Evolutionary conservation across 2,888 invertebrate genomes (phyloP), one percentile per base, ranked within the genome.

Genomic region (Tuberolachnus salignus): DNA sequence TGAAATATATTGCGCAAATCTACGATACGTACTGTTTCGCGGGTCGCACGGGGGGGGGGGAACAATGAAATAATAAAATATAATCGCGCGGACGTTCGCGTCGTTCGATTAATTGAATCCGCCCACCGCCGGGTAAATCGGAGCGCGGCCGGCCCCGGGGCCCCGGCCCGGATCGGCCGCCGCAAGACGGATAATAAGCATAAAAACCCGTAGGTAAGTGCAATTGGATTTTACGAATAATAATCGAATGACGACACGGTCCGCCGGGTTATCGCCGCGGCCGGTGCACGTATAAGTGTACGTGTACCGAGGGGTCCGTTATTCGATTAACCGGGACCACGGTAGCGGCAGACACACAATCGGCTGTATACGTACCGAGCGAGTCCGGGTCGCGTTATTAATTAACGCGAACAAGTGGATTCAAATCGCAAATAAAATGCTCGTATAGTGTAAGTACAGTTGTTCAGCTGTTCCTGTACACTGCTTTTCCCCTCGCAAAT

Each of bases 181-280:
- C n/a, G n/a, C n/a, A n/a, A n/a, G n/a, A n/a, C 34, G 34, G 34
- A 4, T 3, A 4, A 34, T 34, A 34, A 6, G 34, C 6, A 34
- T 34, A n/a, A n/a, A n/a, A n/a, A n/a, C n/a, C n/a, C n/a, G 34
- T 34, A 6, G 3, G 6, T 53, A 3, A 51, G 53, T 16, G 53
- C 69, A 55, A 55, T 53, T 42, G 21, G 19, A 69, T 69, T 69
- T 34, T 69, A 19, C 53, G 53, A 49, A 14, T n/a, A 63, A 53
- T 69, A 70, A 70, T 70, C 57, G 13, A 70, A 70, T 57, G 57
- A 34, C 70, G 57, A 34, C 70, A 57, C 57, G 57, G 57, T 70
- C 57, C 57, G 11, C 57, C 23, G 57, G 44, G 13, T n/a, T 21
- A 21, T 44, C 44, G 16, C 34, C 9, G 34, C 3, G 6, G 34